Evolutionary conservation across 2,113 vertebrate genomes (phyloP).

Genomic region (Arizona elegans): DNA sequence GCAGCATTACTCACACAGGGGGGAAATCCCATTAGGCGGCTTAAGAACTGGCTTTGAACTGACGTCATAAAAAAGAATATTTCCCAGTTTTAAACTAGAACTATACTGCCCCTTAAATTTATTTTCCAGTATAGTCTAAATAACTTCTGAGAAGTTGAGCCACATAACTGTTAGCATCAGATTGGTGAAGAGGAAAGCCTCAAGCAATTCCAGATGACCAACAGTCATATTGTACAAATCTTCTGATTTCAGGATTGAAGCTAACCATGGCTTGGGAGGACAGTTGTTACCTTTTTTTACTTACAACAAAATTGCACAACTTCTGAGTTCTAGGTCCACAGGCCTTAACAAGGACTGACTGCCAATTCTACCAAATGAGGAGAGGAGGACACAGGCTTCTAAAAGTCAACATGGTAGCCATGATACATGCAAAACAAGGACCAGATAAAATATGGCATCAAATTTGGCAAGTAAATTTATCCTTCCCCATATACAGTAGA

Average conservation of each 20-base stretch:
- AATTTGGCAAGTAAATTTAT: background rate
- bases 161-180: background rate
- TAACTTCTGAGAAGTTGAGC: background rate
- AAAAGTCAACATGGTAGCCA: background rate
- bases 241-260: background rate
- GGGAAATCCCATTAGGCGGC: too few relatives aligned
- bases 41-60: too few relatives aligned
- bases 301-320: background rate
- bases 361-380: background rate
- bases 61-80: background rate
- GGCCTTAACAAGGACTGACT: background rate
- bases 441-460: background rate
- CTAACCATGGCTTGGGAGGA: background rate
- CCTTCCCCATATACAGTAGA: background rate
- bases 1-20: too few relatives aligned
- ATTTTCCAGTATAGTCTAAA: background rate
- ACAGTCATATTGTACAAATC: background rate
- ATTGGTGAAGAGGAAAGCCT: background rate
- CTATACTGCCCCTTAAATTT: background rate
- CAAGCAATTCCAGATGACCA: background rate
- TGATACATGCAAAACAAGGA: background rate
- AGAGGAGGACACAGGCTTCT: background rate
- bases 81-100: background rate
- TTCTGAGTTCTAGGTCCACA: background rate
- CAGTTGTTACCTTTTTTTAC: background rate